Evolutionary conservation across 2,113 vertebrate species (phyloP).

Genomic region (Chloebia gouldiae): DNA sequence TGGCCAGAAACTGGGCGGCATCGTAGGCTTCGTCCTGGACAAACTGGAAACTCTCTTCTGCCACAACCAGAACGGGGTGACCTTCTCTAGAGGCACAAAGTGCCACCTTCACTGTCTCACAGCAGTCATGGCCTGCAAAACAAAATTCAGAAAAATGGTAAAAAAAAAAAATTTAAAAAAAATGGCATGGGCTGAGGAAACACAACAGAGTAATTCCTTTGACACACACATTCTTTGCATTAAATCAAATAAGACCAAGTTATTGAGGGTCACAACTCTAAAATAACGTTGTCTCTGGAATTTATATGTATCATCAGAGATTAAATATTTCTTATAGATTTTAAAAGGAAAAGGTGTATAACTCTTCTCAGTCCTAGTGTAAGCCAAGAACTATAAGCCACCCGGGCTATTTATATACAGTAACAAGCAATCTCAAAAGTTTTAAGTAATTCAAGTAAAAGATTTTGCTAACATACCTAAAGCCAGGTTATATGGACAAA

Average conservation of each 20-base stretch:
- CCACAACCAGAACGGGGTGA: conserved; percentile 73
- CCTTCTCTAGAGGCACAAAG: conserved; percentile 81
- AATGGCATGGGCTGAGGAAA: background rate
- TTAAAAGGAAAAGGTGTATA: background rate
- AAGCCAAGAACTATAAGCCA: background rate
- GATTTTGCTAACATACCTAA: background rate
- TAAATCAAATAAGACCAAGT: background rate
- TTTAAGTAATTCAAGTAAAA: background rate
- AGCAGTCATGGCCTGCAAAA: conserved; percentile 88
- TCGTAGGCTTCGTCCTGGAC: conserved; percentile 91
- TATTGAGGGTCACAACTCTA: background rate
- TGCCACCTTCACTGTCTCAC: conserved; percentile 87
- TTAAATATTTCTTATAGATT: background rate
- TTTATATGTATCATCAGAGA: background rate
- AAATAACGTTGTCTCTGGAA: background rate
- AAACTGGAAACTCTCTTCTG: conserved; percentile 85
- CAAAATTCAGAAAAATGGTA: background rate
- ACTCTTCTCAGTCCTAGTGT: background rate
- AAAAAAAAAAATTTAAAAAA: background rate
- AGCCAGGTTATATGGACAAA: background rate
- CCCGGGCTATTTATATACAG: background rate
- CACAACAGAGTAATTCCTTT: background rate
- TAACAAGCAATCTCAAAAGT: background rate
- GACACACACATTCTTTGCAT: background rate
- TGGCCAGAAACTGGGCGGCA: conserved; percentile 91